Evolutionary conservation across 2,113 vertebrate genomes (phyloP).

Genomic region (Ictalurus furcatus): DNA sequence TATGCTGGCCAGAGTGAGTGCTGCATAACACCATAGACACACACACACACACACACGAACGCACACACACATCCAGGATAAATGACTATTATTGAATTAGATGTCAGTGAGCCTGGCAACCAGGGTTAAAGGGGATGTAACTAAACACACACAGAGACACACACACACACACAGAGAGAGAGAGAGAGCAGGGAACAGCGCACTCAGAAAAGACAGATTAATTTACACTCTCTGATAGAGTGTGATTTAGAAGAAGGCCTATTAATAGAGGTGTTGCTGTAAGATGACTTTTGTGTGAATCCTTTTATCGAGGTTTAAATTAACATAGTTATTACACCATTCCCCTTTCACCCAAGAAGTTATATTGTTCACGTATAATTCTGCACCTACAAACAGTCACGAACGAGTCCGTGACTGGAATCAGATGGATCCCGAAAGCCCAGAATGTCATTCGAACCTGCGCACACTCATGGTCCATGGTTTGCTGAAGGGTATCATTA

Average conservation of each 20-base stretch:
- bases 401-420: neutral
- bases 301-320: constrained; percentile 7
- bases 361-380: neutral
- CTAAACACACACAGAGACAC: neutral
- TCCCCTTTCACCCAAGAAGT: neutral
- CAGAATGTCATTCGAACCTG: neutral
- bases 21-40: constrained; percentile 45
- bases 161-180: neutral
- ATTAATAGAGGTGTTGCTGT: constrained; percentile 23
- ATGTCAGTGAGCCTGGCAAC: constrained; percentile 27
- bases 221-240: constrained; percentile 45
- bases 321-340: neutral
- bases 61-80: constrained; percentile 60
- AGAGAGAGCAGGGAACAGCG: neutral
- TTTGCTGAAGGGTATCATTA: neutral
- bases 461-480: neutral
- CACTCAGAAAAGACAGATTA: constrained; percentile 47
- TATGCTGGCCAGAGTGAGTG: constrained; percentile 62
- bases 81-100: constrained; percentile 65
- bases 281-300: constrained; percentile 31
- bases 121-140: constrained; percentile 40
- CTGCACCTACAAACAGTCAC: neutral
- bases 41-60: constrained; percentile 60
- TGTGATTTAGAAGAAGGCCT: constrained; percentile 29
- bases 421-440: neutral